A percentile compares a stretch with the other conserved stretches of the same genome.
These are phyloP conservation scores for Polymixis lichenea DNA, from an alignment of 2,888 invertebrate genomes.

Conservation along the genomic window DNA sequence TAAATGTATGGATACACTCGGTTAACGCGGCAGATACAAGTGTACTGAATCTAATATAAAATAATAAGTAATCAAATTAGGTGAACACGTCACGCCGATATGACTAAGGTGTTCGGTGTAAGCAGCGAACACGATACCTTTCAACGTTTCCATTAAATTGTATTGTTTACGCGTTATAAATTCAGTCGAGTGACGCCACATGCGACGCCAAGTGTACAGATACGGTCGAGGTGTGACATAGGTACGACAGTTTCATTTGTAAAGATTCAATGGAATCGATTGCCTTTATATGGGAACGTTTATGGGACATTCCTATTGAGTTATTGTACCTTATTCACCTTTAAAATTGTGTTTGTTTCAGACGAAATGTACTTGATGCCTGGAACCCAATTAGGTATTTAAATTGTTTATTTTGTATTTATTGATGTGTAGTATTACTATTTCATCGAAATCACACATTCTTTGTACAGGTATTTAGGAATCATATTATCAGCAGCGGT, in stretches of 20 bases:
- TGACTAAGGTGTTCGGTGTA: too few species aligned
- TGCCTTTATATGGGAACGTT: slow-evolving; percentile 33
- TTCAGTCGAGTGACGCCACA: slow-evolving; percentile 6
- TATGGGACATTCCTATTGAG: slow-evolving; percentile 21
- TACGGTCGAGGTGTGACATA: slow-evolving; percentile 35
- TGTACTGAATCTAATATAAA: not conserved
- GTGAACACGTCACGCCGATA: not conserved
- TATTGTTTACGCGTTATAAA: slow-evolving; percentile 2
- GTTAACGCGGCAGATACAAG: not conserved
- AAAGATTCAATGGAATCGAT: slow-evolving; percentile 49
- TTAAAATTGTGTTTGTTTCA: slow-evolving; percentile 55
- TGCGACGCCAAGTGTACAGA: slow-evolving; percentile 8
- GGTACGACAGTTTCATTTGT: slow-evolving; percentile 60
- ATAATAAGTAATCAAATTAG: not conserved
- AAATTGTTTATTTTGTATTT: not conserved
- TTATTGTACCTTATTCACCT: slow-evolving; percentile 30
- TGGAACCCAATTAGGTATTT: slow-evolving; percentile 59
- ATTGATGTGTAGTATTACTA: slow-evolving; percentile 9
- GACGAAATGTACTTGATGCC: slow-evolving; percentile 62
- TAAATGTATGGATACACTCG: too few species aligned
- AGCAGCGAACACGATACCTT: not conserved
- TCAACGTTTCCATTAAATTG: not conserved
- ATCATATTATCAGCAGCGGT: not conserved
- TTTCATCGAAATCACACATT: not conserved
- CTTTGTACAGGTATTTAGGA: not conserved